A percentile compares a stretch with the other conserved stretches of the same genome.
Conservation (phyloP, 1,140 invertebrate genomes). For the Yoshiicerus persimilis region DNA sequence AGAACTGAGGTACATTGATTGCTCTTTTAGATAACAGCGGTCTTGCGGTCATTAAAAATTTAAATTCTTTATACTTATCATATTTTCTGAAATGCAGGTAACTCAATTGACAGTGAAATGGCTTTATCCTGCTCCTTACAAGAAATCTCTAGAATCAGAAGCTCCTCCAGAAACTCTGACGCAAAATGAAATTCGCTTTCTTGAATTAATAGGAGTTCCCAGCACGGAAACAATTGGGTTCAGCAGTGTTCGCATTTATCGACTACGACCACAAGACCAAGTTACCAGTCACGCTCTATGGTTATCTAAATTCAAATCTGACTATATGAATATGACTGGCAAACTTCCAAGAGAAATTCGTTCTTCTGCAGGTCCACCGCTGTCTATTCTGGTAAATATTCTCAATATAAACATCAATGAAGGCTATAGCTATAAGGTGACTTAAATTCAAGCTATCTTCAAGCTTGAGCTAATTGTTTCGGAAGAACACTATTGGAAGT, state of each 20-base stretch:
- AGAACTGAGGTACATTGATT: conserved; percentile 13
- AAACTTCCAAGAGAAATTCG: neutral
- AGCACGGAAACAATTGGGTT: conserved; percentile 39
- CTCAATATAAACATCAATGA: neutral
- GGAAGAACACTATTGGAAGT: too few relatives aligned
- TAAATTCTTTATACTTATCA: neutral
- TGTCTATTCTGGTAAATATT: neutral
- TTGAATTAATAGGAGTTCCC: conserved; percentile 28
- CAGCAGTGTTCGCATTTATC: conserved; percentile 32
- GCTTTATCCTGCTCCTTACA: conserved; percentile 1
- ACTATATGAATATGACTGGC: neutral
- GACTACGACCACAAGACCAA: neutral
- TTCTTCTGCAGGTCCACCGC: neutral
- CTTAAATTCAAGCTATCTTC: too few relatives aligned
- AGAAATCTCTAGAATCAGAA: neutral
- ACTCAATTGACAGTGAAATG: conserved; percentile 29
- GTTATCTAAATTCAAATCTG: neutral
- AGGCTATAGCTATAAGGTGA: neutral
- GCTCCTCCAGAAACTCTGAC: neutral
- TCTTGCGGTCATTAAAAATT: neutral
- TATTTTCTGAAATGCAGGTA: conserved; percentile 3
- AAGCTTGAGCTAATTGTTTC: neutral
- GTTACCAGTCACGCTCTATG: neutral
- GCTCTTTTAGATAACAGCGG: neutral
- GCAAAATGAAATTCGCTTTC: neutral